Evolutionary conservation across 2,888 invertebrate genomes (phyloP).

Genomic region (Dromius quadrimaculatus): DNA sequence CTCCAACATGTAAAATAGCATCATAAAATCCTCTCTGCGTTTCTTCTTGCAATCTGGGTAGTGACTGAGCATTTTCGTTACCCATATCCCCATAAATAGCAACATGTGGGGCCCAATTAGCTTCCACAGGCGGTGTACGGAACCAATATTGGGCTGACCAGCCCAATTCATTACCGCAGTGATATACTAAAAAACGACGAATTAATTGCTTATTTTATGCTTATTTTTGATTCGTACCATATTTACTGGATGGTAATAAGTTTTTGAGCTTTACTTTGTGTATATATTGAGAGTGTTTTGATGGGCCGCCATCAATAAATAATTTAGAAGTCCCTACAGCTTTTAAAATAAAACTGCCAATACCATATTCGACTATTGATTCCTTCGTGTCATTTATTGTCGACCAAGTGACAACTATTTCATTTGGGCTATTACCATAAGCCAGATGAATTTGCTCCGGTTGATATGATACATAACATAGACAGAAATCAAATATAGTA

Average conservation of each 20-base stretch:
- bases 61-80: constrained; percentile 88
- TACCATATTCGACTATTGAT: constrained; percentile 82
- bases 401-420: constrained; percentile 87
- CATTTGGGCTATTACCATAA: constrained; percentile 74
- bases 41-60: constrained; percentile 87
- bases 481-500: constrained; percentile 55
- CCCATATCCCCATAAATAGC: constrained; percentile 97
- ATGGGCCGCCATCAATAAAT: constrained; percentile 82
- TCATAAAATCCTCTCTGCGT: constrained; percentile 84
- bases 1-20: constrained; percentile 91
- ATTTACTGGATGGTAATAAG: constrained; percentile 74
- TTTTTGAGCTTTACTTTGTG: constrained; percentile 78
- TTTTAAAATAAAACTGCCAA: constrained; percentile 69
- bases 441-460: constrained; percentile 78
- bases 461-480: constrained; percentile 66
- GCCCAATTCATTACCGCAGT: constrained; percentile 82
- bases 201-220: constrained; percentile 11
- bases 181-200: constrained; percentile 73
- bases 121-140: constrained; percentile 75
- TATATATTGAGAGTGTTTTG: constrained; percentile 77
- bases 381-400: constrained; percentile 77
- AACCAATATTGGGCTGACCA: constrained; percentile 89
- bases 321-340: constrained; percentile 71
- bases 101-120: constrained; percentile 82
- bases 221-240: constrained; percentile 67